Percentiles rank a stretch among this genome's conserved stretches.
phyloP scores from a whole-genome alignment of 2,888 invertebrate genomes.

The Amblyteles armatorius region DNA sequence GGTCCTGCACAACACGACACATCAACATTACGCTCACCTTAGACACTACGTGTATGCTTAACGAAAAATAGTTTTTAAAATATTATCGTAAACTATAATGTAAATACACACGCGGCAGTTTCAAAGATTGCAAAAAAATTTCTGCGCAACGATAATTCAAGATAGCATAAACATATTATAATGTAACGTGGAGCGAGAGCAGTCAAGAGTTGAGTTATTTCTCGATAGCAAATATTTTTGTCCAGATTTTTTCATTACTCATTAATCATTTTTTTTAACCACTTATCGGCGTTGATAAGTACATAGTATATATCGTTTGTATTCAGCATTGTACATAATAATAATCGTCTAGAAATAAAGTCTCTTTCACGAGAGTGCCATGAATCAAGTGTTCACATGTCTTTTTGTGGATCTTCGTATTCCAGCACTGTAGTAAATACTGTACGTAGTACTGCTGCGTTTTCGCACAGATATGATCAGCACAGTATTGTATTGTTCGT shows the following conservation, averaged over 20 bases:
- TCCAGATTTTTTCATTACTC: constrained; percentile 20
- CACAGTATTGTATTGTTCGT: constrained; percentile 44
- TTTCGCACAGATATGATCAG: constrained; percentile 39
- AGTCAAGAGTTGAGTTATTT: neutral
- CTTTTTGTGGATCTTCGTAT: constrained; percentile 46
- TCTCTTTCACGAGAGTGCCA: constrained; percentile 74
- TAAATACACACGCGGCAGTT: constrained; percentile 73
- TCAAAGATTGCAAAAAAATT: constrained; percentile 63
- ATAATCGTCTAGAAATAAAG: constrained; percentile 73
- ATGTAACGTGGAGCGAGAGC: neutral
- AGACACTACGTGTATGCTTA: constrained; percentile 37
- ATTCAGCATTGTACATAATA: constrained; percentile 59
- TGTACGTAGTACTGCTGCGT: constrained; percentile 16
- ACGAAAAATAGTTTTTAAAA: constrained; percentile 62
- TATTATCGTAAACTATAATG: constrained; percentile 71
- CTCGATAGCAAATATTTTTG: neutral
- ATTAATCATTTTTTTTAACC: constrained; percentile 31
- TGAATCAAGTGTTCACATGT: constrained; percentile 67
- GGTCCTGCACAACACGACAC: constrained; percentile 36
- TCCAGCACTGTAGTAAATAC: constrained; percentile 21
- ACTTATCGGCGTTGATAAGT: constrained; percentile 33
- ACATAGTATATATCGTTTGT: constrained; percentile 52
- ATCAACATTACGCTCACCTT: constrained; percentile 36
- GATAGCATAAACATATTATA: constrained; percentile 1
- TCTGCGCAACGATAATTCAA: constrained; percentile 71